Evolutionary conservation across 2,888 invertebrate genomes (phyloP).

Genomic region (Himalopsyche tibetana): DNA sequence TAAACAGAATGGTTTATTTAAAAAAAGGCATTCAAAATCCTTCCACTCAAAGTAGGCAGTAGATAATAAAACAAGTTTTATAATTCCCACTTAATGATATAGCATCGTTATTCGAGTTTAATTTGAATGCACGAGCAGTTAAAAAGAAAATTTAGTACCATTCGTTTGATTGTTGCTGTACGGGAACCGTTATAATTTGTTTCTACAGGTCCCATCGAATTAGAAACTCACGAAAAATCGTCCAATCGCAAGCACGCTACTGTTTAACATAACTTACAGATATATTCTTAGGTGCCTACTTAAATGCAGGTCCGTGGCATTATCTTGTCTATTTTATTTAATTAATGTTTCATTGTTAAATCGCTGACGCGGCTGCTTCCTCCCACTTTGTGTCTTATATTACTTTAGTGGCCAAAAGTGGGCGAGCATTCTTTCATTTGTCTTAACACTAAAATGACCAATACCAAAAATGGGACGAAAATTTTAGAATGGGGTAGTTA

Average conservation of each 20-base stretch:
- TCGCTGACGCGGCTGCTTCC: conserved; percentile 55
- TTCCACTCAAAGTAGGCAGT: conserved; percentile 1
- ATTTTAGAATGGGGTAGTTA: neutral
- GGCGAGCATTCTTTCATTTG: conserved; percentile 57
- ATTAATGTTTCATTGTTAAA: conserved; percentile 64
- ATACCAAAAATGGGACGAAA: neutral
- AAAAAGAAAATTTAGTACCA: conserved; percentile 25
- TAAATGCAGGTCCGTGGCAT: conserved; percentile 53
- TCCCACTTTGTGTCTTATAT: conserved; percentile 53
- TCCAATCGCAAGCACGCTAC: conserved; percentile 43
- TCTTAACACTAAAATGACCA: conserved; percentile 50
- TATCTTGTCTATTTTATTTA: conserved; percentile 65
- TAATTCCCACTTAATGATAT: conserved; percentile 40
- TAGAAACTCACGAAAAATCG: conserved; percentile 39
- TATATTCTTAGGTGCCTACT: conserved; percentile 39
- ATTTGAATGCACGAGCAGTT: conserved; percentile 40
- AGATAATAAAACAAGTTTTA: conserved; percentile 35
- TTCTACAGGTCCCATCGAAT: conserved; percentile 41
- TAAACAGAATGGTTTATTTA: too few relatives aligned
- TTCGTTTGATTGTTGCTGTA: conserved; percentile 17
- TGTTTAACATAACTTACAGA: conserved; percentile 44
- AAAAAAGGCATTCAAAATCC: neutral
- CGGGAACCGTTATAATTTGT: conserved; percentile 45
- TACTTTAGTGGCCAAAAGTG: conserved; percentile 55
- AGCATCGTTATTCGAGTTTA: conserved; percentile 21